Evolutionary conservation across 1,140 invertebrate species (phyloP).

Genomic region (Aleiodes sp.): DNA sequence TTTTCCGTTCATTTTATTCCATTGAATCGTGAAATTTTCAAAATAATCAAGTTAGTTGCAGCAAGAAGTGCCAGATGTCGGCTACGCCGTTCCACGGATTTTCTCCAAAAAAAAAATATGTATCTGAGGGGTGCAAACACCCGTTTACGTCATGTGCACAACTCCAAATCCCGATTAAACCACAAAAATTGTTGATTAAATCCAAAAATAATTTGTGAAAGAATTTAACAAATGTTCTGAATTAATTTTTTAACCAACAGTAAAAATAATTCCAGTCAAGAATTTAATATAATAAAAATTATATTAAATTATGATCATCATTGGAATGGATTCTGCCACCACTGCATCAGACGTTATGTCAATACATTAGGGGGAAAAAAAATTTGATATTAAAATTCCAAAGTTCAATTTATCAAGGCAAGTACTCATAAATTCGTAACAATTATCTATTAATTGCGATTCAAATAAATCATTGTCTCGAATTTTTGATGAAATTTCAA

Average conservation of each 20-base stretch:
- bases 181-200: background rate
- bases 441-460: background rate
- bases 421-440: background rate
- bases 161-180: background rate
- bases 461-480: background rate
- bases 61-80: too few species aligned
- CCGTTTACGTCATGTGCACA: slow-evolving; percentile 3
- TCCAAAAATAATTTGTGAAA: too few species aligned
- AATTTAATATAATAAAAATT: too few species aligned
- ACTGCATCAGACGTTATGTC: slow-evolving; percentile 11
- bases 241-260: background rate
- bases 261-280: background rate
- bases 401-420: background rate
- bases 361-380: background rate
- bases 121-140: too few species aligned
- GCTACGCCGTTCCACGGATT: too few species aligned
- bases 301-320: background rate
- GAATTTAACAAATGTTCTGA: too few species aligned
- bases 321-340: background rate
- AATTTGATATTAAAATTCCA: background rate
- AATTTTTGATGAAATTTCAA: too few species aligned
- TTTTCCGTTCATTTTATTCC: too few species aligned
- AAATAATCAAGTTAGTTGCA: too few species aligned
- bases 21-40: too few species aligned
- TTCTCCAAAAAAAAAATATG: background rate